Conservation (phyloP, 2,113 vertebrate species). For the Xiphophorus maculatus region DNA sequence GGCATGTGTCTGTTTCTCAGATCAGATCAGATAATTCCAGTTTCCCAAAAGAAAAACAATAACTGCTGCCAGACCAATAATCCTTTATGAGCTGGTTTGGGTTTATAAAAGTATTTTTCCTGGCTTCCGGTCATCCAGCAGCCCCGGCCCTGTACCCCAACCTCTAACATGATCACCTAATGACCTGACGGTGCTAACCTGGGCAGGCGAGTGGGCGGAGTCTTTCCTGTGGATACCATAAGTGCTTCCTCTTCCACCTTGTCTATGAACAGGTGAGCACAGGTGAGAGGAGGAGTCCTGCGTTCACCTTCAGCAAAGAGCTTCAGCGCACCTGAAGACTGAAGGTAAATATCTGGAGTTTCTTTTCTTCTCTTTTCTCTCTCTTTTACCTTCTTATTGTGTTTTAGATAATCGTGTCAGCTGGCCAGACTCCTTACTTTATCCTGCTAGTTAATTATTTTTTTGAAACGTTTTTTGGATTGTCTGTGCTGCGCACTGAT, state of each 20-base stretch:
- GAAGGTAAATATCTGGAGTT: conserved; percentile 32
- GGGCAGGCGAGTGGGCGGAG: conserved; percentile 51
- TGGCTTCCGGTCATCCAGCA: not conserved
- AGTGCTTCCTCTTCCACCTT: conserved; percentile 56
- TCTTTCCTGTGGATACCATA: conserved; percentile 27
- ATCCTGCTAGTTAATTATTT: too few species aligned
- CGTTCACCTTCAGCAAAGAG: not conserved
- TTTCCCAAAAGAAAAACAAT: not conserved
- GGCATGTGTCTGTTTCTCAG: too few species aligned
- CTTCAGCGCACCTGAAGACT: not conserved
- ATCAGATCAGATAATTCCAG: not conserved
- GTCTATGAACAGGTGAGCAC: conserved; percentile 39
- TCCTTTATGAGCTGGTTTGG: too few species aligned
- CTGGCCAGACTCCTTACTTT: too few species aligned
- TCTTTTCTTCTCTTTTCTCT: too few species aligned
- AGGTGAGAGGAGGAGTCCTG: conserved; percentile 23
- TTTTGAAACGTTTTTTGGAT: not conserved
- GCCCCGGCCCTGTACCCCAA: accelerated
- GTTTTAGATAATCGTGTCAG: not conserved
- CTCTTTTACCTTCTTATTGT: too few species aligned
- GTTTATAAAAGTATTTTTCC: too few species aligned
- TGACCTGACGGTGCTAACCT: conserved; percentile 11
- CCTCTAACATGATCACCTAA: not conserved
- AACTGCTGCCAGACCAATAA: not conserved
- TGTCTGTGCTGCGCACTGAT: not conserved